These are phyloP conservation scores for Columba janthina DNA, from an alignment of 2,113 vertebrate genomes.

Conservation along the genomic window DNA sequence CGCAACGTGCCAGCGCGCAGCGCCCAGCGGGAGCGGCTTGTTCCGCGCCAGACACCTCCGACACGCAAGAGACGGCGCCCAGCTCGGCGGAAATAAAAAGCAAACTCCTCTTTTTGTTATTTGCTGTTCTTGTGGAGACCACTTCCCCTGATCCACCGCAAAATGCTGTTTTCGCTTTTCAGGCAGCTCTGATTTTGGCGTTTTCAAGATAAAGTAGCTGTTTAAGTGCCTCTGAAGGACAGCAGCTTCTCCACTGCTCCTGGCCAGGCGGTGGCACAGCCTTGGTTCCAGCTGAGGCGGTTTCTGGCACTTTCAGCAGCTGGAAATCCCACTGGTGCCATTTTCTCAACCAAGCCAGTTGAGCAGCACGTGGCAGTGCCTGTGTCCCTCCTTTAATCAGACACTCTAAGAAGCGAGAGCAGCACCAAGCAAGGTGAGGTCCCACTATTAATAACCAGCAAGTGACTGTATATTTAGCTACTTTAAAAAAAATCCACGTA, in stretches of 20 bases:
- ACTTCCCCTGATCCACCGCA: neutral
- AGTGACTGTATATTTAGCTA: slow-evolving; percentile 44
- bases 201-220: neutral
- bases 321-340: slow-evolving; percentile 13
- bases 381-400: slow-evolving; percentile 54
- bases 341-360: neutral
- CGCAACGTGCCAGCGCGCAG: neutral
- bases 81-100: neutral
- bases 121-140: neutral
- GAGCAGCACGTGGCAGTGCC: neutral
- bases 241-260: neutral
- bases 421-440: slow-evolving; percentile 41
- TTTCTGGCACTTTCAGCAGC: neutral
- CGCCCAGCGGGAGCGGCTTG: neutral
- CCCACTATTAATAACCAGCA: slow-evolving; percentile 46
- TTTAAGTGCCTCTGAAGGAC: neutral
- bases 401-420: slow-evolving; percentile 39
- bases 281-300: no score
- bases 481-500: neutral
- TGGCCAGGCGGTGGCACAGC: no score
- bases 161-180: neutral
- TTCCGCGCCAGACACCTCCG: neutral
- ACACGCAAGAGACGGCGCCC: neutral
- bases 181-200: neutral
- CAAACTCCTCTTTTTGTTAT: neutral